Conservation (phyloP, 2,113 vertebrate genomes). For the Gallinago paraguaiae region DNA sequence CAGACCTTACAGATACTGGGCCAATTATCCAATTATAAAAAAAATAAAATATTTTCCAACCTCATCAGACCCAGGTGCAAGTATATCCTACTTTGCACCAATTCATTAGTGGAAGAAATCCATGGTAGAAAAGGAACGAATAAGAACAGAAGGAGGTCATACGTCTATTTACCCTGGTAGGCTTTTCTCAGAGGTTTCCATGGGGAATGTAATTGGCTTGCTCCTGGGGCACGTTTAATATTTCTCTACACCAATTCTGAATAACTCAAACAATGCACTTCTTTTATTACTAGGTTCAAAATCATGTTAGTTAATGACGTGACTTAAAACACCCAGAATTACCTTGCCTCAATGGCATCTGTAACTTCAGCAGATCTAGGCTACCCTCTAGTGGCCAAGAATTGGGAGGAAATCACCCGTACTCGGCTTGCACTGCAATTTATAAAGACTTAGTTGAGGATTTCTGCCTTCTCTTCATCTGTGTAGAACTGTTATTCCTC, state of each 20-base stretch:
- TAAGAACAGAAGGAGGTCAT: not conserved
- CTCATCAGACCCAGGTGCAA: not conserved
- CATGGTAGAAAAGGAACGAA: not conserved
- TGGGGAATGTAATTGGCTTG: not conserved
- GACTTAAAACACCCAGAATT: not conserved
- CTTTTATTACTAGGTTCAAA: not conserved
- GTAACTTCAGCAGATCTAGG: not conserved
- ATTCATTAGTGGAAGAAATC: not conserved
- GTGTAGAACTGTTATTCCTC: not conserved
- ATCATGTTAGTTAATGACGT: not conserved
- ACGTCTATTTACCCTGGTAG: not conserved
- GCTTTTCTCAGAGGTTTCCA: constrained; percentile 7
- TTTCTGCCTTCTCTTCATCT: not conserved
- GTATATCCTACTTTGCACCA: not conserved
- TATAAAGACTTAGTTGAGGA: not conserved
- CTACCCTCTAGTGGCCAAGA: constrained; percentile 52
- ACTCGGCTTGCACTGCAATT: rapidly evolving
- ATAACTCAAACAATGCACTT: not conserved
- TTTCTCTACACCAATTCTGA: not conserved
- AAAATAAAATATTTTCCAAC: not conserved
- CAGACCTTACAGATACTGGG: not conserved
- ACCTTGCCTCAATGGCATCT: not conserved
- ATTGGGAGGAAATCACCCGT: not conserved
- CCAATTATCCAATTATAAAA: not conserved
- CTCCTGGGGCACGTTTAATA: not conserved